Base-by-base conservation (phyloP, 64 coral and sea anemone species). In the Anthopleura sola region DNA sequence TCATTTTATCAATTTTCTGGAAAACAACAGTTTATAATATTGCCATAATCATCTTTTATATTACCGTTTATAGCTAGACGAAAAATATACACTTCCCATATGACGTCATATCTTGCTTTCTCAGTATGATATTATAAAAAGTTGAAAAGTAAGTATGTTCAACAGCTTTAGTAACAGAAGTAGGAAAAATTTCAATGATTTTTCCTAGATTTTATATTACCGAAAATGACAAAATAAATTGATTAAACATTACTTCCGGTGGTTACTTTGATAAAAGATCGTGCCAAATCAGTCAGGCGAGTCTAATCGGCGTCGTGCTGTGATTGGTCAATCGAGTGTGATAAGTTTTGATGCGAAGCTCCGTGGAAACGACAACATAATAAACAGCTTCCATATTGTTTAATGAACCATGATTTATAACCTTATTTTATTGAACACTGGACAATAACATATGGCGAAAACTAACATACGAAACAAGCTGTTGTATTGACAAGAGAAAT, bases 351-450 rank as follows among this genome's bases (percentile, higher is more conserved):
- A 15, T 68, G 77, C 29, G 40, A 74, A 69, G 84, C 58, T 91
- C 89, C 89, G 83, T 91, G 84, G 89, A 80, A 91, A 91, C 89
- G 68, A 85, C 75, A 86, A 81, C 83, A 86, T 80, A n/a, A 53
- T 75, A 28, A 3, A 78, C 19, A 17, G 48, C 50, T 31, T 31
- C 50, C 46, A 83, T 20, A 49, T 38, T 32, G 31, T 24, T 78
- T 6, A 15, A 16, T 31, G 33, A 6, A 28, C 78, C 16, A 23
- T 20, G 78, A 82, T 20, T 10, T 51, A 75, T 29, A 29, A 7
- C 31, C 31, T 38, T 57, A 31, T 34, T 34, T 71, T 32, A 36
- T 71, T 71, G 0, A 32, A 71, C 16, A 71, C 66, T 33, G 1
- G 29, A 34, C n/a, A 16, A 71, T 71, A 34, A 71, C 66, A 71